Evolutionary conservation across 2,888 invertebrate genomes (phyloP), one percentile per base, ranked within the genome.

Genomic region (Neocrepidodera transversa): DNA sequence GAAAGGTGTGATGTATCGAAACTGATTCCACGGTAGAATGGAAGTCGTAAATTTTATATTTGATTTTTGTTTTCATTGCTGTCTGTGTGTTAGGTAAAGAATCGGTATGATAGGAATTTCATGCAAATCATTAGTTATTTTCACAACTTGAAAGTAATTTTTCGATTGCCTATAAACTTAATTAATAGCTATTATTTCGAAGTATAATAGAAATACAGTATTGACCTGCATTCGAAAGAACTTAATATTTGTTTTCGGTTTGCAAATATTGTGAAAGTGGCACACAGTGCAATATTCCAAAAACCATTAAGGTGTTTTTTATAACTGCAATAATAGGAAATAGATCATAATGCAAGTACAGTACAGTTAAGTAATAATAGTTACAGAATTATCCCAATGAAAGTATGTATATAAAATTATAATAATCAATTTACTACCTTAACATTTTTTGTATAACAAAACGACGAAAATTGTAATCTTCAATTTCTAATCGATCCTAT

Each of bases 41-140:
- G 30, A 40, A 40, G 40, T 42, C 13, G 18, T 52, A 43, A 16
- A 18, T 52, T 52, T n/a, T 18, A 43, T 32, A 14, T 30, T 42
- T 43, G 18, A 7, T 30, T 43, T 43, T 42, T 43, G 8, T 43
- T 42, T 40, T 38, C n/a, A 16, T n/a, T n/a, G 6, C 23, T 40
- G 8, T 26, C 28, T 51, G 51, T 51, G 40, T n/a, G n/a, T n/a
- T n/a, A 52, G 16, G 30, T 43, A 52, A 51, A 13, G 14, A 5
- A 17, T 14, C 13, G 32, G 52, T 32, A 52, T 52, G 43, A 18
- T 17, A 11, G 30, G 43, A 52, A 52, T 52, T 52, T 52, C 28
- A 26, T 14, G 40, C 40, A 51, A 18, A 51, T 50, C 50, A 40
- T 51, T 17, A 42, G n/a, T n/a, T n/a, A 51, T 52, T 42, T 52